Base-by-base conservation (phyloP, 92 coral and sea anemone genomes). In the Diadumene lineata region DNA sequence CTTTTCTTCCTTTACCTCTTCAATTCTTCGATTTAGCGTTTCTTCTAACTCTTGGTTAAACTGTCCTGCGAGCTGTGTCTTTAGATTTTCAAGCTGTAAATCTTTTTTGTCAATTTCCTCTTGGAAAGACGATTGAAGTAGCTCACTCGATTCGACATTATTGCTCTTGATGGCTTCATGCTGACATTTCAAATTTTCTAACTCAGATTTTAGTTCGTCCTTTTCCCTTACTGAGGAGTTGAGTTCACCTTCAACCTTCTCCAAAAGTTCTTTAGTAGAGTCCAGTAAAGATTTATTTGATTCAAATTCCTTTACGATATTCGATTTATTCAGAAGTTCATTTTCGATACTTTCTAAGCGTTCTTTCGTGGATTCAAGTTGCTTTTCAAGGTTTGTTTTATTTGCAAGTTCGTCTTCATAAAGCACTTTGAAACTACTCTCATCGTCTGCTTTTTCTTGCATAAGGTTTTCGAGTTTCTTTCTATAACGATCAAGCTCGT, bases 1-100 rank as follows among this genome's bases (percentile, higher is more conserved):
- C 61, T 88, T 94, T 33, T 83, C 90, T 64, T 72, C 55, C 2
- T 81, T 21, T 7, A 91, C 70, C 68, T 91, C 89, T 27, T 81
- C 91, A 7, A 88, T 58, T 26, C 72, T 78, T 27, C 73, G 76
- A 57, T 79, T 82, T 21, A 87, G 58, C 27, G 83, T 70, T 27
- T 73, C 89, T 17, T 93, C 93, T 19, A 90, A 82, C 50, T 89
- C 71, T 31, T 51, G 62, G 34, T 56, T 81, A 43, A 81, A 56
- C 44, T 72, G 82, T 19, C 43, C 64, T 7, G 48, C 72, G 10
- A 66, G 55, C 33, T 66, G 64, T 22, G 72, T 64, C 81, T 64
- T 64, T 53, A 66, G 23, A 25, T 33, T 64, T 31, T 76, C 73
- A 26, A 76, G 60, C 32, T 64, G 32, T 22, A 76, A 32, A 32